phyloP scores from a whole-genome alignment of 2,888 invertebrate genomes.

The Agrotis puta region DNA sequence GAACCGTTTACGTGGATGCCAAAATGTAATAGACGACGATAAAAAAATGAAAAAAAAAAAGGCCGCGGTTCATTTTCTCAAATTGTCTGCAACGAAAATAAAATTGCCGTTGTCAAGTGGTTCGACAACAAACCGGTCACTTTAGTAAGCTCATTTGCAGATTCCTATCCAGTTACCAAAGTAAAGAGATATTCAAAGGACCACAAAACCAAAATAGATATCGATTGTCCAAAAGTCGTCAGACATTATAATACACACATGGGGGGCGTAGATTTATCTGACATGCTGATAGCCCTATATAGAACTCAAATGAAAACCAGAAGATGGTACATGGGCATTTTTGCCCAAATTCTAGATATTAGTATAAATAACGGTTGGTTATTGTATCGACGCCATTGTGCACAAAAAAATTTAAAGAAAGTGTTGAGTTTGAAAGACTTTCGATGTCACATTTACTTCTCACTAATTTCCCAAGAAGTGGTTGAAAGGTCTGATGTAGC shows the following conservation, averaged over 20 bases:
- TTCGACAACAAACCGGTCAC: slow-evolving; percentile 27
- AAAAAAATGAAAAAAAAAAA: slow-evolving; percentile 28
- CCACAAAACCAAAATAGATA: slow-evolving; percentile 14
- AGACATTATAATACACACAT: slow-evolving; percentile 21
- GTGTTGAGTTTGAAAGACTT: slow-evolving; percentile 23
- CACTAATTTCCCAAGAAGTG: slow-evolving; percentile 18
- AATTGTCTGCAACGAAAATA: slow-evolving; percentile 39
- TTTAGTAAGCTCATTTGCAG: slow-evolving; percentile 24
- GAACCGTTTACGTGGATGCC: slow-evolving; percentile 48
- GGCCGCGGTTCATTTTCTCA: slow-evolving; percentile 28
- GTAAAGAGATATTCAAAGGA: slow-evolving; percentile 23
- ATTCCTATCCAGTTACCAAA: slow-evolving; percentile 15
- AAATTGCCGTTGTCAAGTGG: slow-evolving; percentile 39
- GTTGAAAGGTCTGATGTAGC: slow-evolving; percentile 21
- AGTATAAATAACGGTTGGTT: slow-evolving; percentile 29
- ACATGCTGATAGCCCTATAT: slow-evolving; percentile 28
- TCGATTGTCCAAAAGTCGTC: slow-evolving; percentile 11
- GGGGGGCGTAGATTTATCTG: slow-evolving; percentile 27
- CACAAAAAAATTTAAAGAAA: slow-evolving; percentile 28
- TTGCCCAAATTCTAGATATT: slow-evolving; percentile 27
- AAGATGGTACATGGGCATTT: slow-evolving; percentile 27
- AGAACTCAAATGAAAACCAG: slow-evolving; percentile 27
- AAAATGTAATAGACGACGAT: slow-evolving; percentile 21
- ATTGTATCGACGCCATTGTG: slow-evolving; percentile 21
- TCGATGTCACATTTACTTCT: slow-evolving; percentile 30